Conservation (phyloP, 2,888 invertebrate genomes). For the Cremastobaeus sp. region DNA sequence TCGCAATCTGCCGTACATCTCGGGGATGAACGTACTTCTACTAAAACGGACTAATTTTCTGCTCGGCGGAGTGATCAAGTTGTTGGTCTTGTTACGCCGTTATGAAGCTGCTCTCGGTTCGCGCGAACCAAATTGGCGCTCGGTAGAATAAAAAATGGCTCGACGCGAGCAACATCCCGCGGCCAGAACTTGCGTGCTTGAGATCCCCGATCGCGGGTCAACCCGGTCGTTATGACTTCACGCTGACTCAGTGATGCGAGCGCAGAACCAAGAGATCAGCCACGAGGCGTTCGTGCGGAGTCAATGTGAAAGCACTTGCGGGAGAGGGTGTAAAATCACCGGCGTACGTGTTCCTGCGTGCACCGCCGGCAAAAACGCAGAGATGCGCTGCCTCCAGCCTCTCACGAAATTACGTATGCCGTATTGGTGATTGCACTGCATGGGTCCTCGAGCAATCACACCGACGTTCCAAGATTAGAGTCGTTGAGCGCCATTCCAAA, state of each 20-base stretch:
- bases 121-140: slow-evolving; percentile 40
- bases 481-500: no score
- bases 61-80: slow-evolving; percentile 53
- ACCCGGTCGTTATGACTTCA: slow-evolving; percentile 76
- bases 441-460: slow-evolving; percentile 28
- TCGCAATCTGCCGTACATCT: slow-evolving; percentile 36
- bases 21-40: slow-evolving; percentile 26
- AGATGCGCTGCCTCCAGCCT: slow-evolving; percentile 55
- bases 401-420: slow-evolving; percentile 53
- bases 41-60: slow-evolving; percentile 55
- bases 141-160: slow-evolving; percentile 46
- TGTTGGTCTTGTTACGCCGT: slow-evolving; percentile 57
- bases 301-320: slow-evolving; percentile 66
- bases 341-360: slow-evolving; percentile 24
- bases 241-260: slow-evolving; percentile 74
- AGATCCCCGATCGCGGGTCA: slow-evolving; percentile 65
- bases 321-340: slow-evolving; percentile 60
- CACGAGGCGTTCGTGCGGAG: slow-evolving; percentile 74
- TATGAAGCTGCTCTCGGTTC: slow-evolving; percentile 31
- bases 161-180: slow-evolving; percentile 65
- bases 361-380: slow-evolving; percentile 33
- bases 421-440: slow-evolving; percentile 41
- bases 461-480: no score
- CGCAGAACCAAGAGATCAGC: slow-evolving; percentile 63
- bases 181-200: slow-evolving; percentile 70